Percentiles rank a stretch among this genome's conserved stretches.
phyloP scores from a whole-genome alignment of 2,888 invertebrate genomes.

The Leptothorax acervorum region DNA sequence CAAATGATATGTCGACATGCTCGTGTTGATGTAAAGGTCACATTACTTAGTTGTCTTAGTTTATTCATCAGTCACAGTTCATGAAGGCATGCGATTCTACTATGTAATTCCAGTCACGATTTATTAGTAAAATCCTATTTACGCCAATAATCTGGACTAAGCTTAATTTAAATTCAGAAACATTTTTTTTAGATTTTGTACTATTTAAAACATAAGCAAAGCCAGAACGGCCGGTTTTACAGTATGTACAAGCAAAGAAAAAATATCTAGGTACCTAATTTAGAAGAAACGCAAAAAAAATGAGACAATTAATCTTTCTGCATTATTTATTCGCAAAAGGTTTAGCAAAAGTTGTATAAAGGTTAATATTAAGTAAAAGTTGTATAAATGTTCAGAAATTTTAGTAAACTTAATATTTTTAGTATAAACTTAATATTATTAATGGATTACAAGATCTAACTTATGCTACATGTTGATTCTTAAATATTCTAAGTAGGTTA shows the following conservation, averaged over 20 bases:
- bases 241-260: background rate
- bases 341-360: slow-evolving; percentile 52
- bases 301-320: background rate
- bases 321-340: slow-evolving; percentile 34
- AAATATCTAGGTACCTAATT: background rate
- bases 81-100: background rate
- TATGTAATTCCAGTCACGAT: background rate
- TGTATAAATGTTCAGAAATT: slow-evolving; percentile 37
- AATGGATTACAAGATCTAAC: slow-evolving; percentile 41
- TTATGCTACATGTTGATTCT: slow-evolving; percentile 17
- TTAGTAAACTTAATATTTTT: slow-evolving; percentile 33
- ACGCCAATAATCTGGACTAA: background rate
- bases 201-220: background rate
- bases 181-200: background rate
- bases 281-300: slow-evolving; percentile 6
- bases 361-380: slow-evolving; percentile 44
- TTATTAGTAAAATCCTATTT: background rate
- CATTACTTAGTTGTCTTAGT: background rate
- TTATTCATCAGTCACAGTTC: slow-evolving; percentile 1
- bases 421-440: slow-evolving; percentile 32
- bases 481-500: slow-evolving; percentile 13
- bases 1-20: background rate
- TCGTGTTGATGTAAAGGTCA: background rate
- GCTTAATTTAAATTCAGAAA: background rate
- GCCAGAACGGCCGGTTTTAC: background rate